Base-by-base conservation (phyloP, 1,140 invertebrate species). In the Brachionus angularis region DNA sequence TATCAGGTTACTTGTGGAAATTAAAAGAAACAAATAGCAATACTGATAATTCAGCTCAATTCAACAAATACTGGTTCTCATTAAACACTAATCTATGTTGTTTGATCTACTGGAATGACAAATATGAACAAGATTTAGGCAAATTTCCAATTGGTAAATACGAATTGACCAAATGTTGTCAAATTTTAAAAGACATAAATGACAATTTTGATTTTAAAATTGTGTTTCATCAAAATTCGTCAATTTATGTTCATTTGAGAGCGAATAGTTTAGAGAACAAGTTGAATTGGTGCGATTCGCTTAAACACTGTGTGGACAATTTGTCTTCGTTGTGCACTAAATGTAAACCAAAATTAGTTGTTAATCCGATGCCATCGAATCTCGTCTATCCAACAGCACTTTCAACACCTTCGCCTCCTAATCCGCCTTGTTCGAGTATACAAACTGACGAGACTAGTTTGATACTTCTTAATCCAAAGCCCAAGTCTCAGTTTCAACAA, bases 331-430 rank as follows among this genome's bases (percentile, higher is more conserved):
- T 31, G 27, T 67, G 62, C 31, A 14, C n/a, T 3, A 67, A 67
- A 67, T 67, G 62, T 31, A 67, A 67, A 12, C 62, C 62, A n/a
- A 67, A 67, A 42, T 5, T 67, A 18, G 62, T 67, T n/a, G 62
- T 67, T 21, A 67, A 67, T 29, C 62, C 62, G 10, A 67, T 67
- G 62, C 62, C 62, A 4, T 29, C 62, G 0, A 34, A 34, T 67
- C 36, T 29, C 10, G 47, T 31, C 23, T 34, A 36, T 27, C 18
- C 53, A 12, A 58, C 53, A 39, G 33, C 53, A 29, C 18, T 31
- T 39, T 1, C 33, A 58, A 1, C 53, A 58, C 36, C 5, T 55
- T 23, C 33, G 12, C 33, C 33, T 12, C 33, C 33, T 33, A 27
- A 5, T 2, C 8, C 27, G 14, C 8, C 12, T n/a, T n/a, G n/a